Evolutionary conservation across 2,797 vertebrate genomes (phyloP), one percentile per base, ranked within the genome.

Genomic region (Neomorphus geoffroyi): DNA sequence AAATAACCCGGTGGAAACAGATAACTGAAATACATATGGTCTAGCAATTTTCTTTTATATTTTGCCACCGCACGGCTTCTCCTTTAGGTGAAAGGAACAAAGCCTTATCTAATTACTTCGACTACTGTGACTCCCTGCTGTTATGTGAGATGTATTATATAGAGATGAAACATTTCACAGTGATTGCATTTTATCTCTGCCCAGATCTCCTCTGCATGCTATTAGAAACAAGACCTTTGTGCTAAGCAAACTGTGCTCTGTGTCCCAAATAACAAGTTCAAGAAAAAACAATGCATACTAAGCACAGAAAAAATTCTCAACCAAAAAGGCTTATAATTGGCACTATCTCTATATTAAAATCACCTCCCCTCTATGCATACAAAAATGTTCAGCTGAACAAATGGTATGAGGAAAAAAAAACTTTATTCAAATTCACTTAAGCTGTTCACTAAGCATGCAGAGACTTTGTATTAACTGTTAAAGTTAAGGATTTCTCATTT

Each of bases 21-120:
- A 84, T 51, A 72, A 33, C 27, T 23, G 28, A 43, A 84, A n/a
- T 81, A 37, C 6, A 19, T 56, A 73, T 1, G 11, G 39, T 58
- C 58, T 73, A 54, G 66, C 35, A 88, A 79, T 89, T 91, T 93
- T 48, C 39, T 79, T 77, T 86, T 80, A 5, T 90, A 69, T 75
- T 95, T 95, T 1, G 0, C 51, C 60, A 91, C 90, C 65, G 75
- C 74, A 80, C 35, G 64, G 54, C 57, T 93, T 88, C 53, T 94
- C 46, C 88, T 92, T 96, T 58, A 95, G 92, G 91, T 96, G 84
- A 88, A 93, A 81, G 67, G 41, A 95, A 85, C 64, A 90, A 95
- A 91, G 51, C 8, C 21, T 93, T 74, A 78, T 71, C 93, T 96
- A 95, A 96, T 95, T 92, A 92, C 54, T 89, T 90, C 87, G 87